phyloP scores from a whole-genome alignment of 2,888 invertebrate genomes.

The Cheilosia pagana region DNA sequence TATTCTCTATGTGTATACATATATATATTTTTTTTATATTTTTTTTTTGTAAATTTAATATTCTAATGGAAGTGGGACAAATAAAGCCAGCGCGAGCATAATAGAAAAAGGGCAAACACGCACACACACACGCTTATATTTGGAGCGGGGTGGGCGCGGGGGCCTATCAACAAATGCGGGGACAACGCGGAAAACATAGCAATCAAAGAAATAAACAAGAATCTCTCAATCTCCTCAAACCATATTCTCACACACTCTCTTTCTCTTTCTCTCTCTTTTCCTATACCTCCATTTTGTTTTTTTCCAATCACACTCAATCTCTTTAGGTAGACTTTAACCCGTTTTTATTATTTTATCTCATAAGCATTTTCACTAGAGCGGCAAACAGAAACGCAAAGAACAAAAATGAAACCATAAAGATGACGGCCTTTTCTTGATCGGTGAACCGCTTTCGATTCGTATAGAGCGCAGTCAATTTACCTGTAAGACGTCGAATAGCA shows the following conservation, averaged over 20 bases:
- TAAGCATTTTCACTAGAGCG: slow-evolving; percentile 82
- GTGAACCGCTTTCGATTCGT: slow-evolving; percentile 82
- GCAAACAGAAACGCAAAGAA: slow-evolving; percentile 82
- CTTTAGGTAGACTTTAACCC: slow-evolving; percentile 19
- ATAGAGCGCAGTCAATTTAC: slow-evolving; percentile 80
- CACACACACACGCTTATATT: slow-evolving; percentile 3
- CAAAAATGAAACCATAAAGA: slow-evolving; percentile 82
- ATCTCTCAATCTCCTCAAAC: slow-evolving; percentile 13
- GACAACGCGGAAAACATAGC: slow-evolving; percentile 25
- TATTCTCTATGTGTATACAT: slow-evolving; percentile 65
- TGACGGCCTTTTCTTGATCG: slow-evolving; percentile 82
- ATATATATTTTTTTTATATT: slow-evolving; percentile 55
- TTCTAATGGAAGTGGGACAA: slow-evolving; percentile 72
- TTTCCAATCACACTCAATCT: slow-evolving; percentile 6
- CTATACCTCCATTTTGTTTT: slow-evolving; percentile 23
- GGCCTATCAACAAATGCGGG: no score
- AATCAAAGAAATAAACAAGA: slow-evolving; percentile 36
- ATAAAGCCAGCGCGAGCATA: slow-evolving; percentile 69
- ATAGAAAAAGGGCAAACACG: slow-evolving; percentile 57
- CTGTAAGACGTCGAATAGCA: slow-evolving; percentile 83
- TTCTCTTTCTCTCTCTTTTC: slow-evolving; percentile 19
- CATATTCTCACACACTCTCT: slow-evolving; percentile 56
- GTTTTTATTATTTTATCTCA: slow-evolving; percentile 77
- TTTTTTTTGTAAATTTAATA: slow-evolving; percentile 67
- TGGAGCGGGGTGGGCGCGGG: background rate